Evolutionary conservation across 2,888 invertebrate genomes (phyloP), one percentile per base, ranked within the genome.

Genomic region (Neelides folsomi): DNA sequence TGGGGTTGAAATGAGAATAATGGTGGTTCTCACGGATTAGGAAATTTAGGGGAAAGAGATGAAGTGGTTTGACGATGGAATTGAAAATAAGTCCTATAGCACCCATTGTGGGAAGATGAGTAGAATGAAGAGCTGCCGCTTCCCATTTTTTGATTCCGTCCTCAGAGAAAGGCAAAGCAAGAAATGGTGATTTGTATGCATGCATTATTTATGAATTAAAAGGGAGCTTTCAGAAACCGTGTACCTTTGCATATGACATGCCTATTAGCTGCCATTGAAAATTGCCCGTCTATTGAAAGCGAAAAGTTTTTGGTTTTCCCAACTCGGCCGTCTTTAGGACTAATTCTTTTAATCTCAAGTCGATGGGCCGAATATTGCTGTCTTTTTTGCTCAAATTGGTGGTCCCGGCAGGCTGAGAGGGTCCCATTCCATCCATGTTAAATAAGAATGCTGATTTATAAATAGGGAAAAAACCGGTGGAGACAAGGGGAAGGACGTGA

Each of bases 191-290:
- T 39, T 39, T 39, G 37, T 47, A 39, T 47, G 20, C 27, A 57
- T 61, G 57, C 61, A 61, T 61, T 59, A 61, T 61, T 58, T 61
- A 59, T 61, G 57, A 59, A 56, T 55, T 50, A 54, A 51, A 55
- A 54, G 52, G 53, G 51, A 47, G 47, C 44, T 48, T 50, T 48
- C 46, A 40, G 43, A 50, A 49, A 43, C 41, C 42, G 51, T 19
- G 43, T 51, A 56, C 55, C 53, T 55, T 58, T 60, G 58, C 54
- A 49, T 51, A 54, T 60, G 60, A 60, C 60, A 60, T 55, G 40
- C 54, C 57, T 54, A 60, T 60, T 60, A 60, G 56, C 49, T 55
- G 47, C 50, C 44, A 44, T 50, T 50, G 44, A 50, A 39, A 50
- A 38, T 52, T 40, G 37, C 35, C n/a, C 43, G 52, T 49, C 56